Percentiles rank a stretch among this genome's conserved stretches.
These are phyloP conservation scores for Malurus cyaneus DNA, from an alignment of 2,113 vertebrate genomes.

Conservation along the genomic window DNA sequence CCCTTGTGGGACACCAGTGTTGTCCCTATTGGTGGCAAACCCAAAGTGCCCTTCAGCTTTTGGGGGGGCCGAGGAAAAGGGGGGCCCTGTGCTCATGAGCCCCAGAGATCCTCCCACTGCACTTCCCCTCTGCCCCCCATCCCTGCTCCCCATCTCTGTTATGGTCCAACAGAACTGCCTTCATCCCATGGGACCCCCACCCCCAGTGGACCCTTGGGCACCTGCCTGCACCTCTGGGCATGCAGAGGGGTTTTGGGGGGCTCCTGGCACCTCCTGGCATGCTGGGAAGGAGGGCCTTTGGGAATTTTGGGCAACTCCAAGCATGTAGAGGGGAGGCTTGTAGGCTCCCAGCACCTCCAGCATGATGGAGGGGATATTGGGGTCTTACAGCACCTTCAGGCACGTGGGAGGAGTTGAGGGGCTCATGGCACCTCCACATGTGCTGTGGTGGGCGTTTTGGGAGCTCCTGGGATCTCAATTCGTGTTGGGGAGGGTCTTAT, in stretches of 20 bases:
- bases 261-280: background rate
- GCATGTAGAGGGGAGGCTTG: background rate
- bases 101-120: background rate
- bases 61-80: background rate
- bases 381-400: background rate
- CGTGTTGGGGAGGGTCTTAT: background rate
- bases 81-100: background rate
- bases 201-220: background rate
- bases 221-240: background rate
- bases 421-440: background rate
- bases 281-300: background rate
- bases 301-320: background rate
- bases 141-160: background rate
- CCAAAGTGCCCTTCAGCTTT: conserved; percentile 11
- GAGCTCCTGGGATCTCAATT: background rate
- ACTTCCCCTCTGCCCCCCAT: background rate
- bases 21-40: background rate
- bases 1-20: background rate
- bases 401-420: background rate
- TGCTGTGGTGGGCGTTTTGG: background rate
- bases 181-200: background rate
- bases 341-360: background rate
- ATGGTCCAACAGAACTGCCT: background rate
- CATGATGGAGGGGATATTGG: background rate
- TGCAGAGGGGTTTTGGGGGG: background rate